phyloP scores from a whole-genome alignment of 2,888 invertebrate species.

The Erannis defoliaria region DNA sequence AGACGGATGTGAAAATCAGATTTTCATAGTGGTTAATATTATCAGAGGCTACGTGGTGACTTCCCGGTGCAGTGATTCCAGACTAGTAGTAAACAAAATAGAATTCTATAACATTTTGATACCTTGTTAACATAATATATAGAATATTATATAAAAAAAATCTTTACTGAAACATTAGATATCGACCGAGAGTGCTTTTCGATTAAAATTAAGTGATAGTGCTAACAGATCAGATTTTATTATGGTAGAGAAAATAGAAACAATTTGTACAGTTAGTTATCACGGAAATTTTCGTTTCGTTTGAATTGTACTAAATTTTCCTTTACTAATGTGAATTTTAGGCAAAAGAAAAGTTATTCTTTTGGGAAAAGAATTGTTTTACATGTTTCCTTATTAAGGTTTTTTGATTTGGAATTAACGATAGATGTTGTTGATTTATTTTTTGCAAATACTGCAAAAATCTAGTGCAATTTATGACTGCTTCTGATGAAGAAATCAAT shows the following conservation, averaged over 20 bases:
- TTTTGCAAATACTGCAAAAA: constrained; percentile 2
- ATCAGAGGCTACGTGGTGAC: constrained; percentile 49
- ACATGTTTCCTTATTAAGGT: constrained; percentile 70
- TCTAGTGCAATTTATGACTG: constrained; percentile 15
- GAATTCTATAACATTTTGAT: constrained; percentile 50
- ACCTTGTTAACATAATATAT: constrained; percentile 50
- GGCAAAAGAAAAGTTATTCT: constrained; percentile 77
- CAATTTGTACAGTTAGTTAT: constrained; percentile 45
- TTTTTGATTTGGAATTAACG: constrained; percentile 57
- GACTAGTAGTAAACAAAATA: constrained; percentile 24
- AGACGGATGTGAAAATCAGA: constrained; percentile 73
- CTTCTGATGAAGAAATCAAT: constrained; percentile 4
- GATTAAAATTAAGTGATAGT: constrained; percentile 68
- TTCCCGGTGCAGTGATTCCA: constrained; percentile 42
- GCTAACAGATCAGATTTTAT: constrained; percentile 56
- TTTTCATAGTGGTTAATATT: constrained; percentile 57
- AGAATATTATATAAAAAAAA: constrained; percentile 37
- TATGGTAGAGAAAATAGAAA: constrained; percentile 42
- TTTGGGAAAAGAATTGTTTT: constrained; percentile 83
- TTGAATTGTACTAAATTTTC: constrained; percentile 65
- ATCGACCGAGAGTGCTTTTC: constrained; percentile 80
- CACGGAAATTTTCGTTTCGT: constrained; percentile 65
- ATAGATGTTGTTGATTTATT: constrained; percentile 5
- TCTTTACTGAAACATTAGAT: constrained; percentile 52
- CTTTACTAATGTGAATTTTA: constrained; percentile 60